Percentiles rank a stretch among this genome's conserved stretches.
phyloP scores from a whole-genome alignment of 2,113 vertebrate genomes.

The Poeciliopsis retropinna region DNA sequence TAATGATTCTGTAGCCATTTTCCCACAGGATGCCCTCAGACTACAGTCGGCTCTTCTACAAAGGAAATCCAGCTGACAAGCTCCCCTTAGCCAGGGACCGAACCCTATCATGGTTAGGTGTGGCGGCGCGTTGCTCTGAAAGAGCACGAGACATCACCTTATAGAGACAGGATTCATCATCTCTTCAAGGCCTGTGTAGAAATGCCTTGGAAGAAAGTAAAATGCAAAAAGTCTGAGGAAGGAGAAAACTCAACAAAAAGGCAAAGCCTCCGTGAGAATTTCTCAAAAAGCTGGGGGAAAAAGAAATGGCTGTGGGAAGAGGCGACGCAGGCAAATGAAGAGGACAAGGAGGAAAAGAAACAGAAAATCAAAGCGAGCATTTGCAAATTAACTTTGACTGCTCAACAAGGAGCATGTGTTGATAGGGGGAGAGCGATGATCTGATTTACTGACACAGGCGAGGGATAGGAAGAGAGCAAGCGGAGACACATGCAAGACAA shows the following conservation, averaged over 20 bases:
- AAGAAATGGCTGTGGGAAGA: not conserved
- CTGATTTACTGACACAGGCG: conserved; percentile 77
- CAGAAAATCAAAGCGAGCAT: conserved; percentile 32
- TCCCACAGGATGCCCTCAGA: conserved; percentile 67
- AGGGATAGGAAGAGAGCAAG: conserved; percentile 56
- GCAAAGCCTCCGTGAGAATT: conserved; percentile 24
- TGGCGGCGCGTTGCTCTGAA: conserved; percentile 40
- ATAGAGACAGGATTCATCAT: conserved; percentile 56
- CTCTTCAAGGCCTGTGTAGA: conserved; percentile 35
- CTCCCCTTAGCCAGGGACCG: conserved; percentile 61
- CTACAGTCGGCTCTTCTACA: conserved; percentile 60
- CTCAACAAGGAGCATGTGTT: conserved; percentile 80
- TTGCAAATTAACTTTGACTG: conserved; percentile 80
- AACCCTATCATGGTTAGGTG: conserved; percentile 53
- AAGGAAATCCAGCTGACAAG: conserved; percentile 67
- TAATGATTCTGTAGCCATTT: conserved; percentile 68
- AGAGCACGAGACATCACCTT: conserved; percentile 49
- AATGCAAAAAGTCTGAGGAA: conserved; percentile 10
- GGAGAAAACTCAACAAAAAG: conserved; percentile 40
- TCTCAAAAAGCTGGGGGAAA: conserved; percentile 2
- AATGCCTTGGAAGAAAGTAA: conserved; percentile 18
- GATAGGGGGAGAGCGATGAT: conserved; percentile 77
- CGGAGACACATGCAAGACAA: conserved; percentile 66
- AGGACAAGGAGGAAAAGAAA: not conserved
- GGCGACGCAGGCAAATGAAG: not conserved